Base-by-base conservation (phyloP, 2,113 vertebrate genomes). In the Synodontis membranacea region DNA sequence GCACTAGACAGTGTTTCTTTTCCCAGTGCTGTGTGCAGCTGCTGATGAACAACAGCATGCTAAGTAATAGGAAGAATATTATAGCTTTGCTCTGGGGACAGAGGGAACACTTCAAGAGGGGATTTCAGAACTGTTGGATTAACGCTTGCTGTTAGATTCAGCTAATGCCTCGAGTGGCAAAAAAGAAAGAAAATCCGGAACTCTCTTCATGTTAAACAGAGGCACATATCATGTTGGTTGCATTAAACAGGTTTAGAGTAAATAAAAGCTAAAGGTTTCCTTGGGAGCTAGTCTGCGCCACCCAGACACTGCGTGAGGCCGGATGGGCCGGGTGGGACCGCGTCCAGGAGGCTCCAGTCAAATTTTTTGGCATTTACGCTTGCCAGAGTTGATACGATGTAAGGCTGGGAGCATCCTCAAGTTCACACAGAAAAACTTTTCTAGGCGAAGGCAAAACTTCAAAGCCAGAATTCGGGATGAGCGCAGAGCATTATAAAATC, bases 181-280 rank as follows among this genome's bases (percentile, higher is more conserved):
- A 90, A 90, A 79, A 80, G 31, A 12, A 80, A 56, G 21, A 37
- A 44, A 58, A 83, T n/a, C 37, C 76, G 82, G 58, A 85, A 80
- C 89, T 89, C 86, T 66, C 68, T 87, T 83, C 78, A 86, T 87
- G 91, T 92, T 92, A 89, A 91, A 94, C 88, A 92, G 87, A 91
- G 92, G 91, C 91, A 91, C 93, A 92, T 93, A 92, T 92, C 91
- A 93, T 90, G 92, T 90, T 88, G 86, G 93, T 88, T 79, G 78
- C 89, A 88, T 93, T 87, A 91, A 93, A 94, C 85, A 88, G 93
- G 92, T 93, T 94, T 94, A 94, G 86, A 89, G 90, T 90, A 90
- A 93, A 91, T 91, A 92, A 93, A 94, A 86, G 89, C 89, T 89
- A 88, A 91, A 91, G 72, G 80, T 91, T 91, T 93, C 93, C 88